Conservation (phyloP, 2,113 vertebrate species). For the Aplodontia rufa region DNA sequence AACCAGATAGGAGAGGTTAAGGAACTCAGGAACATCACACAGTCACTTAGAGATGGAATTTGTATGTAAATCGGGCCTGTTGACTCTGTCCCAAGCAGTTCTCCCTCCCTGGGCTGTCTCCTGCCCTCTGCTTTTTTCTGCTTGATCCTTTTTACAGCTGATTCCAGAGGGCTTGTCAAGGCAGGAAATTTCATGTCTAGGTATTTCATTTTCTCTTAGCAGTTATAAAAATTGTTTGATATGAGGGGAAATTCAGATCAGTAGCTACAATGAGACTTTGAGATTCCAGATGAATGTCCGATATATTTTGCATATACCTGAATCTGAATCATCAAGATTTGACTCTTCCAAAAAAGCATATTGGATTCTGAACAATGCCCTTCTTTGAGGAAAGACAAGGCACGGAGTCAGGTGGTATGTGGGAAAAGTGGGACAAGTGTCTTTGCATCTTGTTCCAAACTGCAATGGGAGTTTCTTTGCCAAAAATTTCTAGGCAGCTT, state of each 20-base stretch:
- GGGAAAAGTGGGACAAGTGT: background rate
- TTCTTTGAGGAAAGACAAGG: background rate
- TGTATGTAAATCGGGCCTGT: accelerated
- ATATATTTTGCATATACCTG: background rate
- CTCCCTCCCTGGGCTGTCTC: background rate
- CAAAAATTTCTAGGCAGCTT: background rate
- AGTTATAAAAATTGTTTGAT: slow-evolving; percentile 25
- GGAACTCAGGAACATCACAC: background rate
- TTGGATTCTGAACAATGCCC: background rate
- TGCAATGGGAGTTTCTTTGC: background rate
- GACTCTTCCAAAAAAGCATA: background rate
- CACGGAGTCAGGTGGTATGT: background rate
- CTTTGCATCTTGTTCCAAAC: background rate
- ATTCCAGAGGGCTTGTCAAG: background rate
- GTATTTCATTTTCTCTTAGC: background rate
- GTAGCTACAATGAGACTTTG: background rate
- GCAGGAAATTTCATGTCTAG: background rate
- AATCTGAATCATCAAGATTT: background rate
- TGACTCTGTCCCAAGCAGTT: too few relatives aligned
- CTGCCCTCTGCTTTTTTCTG: background rate
- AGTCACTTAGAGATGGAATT: background rate
- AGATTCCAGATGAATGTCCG: background rate
- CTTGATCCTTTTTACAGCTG: background rate
- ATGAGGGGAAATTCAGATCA: background rate
- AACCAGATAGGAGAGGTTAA: background rate